These are phyloP conservation scores for Cydia amplana DNA, from an alignment of 1,140 invertebrate genomes.

Conservation along the genomic window DNA sequence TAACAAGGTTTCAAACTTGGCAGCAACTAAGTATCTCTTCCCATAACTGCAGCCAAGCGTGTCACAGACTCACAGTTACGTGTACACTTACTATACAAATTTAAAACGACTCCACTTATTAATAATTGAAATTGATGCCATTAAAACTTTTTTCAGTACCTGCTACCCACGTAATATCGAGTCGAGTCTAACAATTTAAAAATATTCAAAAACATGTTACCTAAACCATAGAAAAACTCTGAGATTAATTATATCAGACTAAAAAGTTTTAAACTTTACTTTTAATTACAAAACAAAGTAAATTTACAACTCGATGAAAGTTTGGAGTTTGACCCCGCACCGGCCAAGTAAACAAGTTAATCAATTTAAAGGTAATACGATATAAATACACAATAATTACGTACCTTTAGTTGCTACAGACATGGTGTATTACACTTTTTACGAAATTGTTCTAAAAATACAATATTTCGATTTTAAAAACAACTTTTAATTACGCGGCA, in stretches of 20 bases:
- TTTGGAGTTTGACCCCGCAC: constrained; percentile 68
- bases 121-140: too few relatives aligned
- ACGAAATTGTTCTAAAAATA: constrained; percentile 35
- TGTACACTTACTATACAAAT: neutral
- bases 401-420: constrained; percentile 65
- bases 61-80: too few relatives aligned
- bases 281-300: constrained; percentile 14
- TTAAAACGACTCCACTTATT: too few relatives aligned
- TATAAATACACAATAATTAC: constrained; percentile 33
- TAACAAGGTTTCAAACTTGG: constrained; percentile 2
- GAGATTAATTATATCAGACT: neutral
- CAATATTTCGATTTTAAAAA: constrained; percentile 29
- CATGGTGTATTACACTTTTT: constrained; percentile 45
- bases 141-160: too few relatives aligned
- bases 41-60: constrained; percentile 2
- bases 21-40: neutral
- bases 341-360: constrained; percentile 33
- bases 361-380: neutral
- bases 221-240: neutral
- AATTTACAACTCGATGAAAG: constrained; percentile 28
- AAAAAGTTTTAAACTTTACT: neutral
- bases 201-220: neutral
- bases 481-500: constrained; percentile 19
- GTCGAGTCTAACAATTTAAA: neutral
- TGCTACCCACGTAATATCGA: neutral